Conservation (phyloP, 23 tunicate genomes). For the Ciona savignyi region DNA sequence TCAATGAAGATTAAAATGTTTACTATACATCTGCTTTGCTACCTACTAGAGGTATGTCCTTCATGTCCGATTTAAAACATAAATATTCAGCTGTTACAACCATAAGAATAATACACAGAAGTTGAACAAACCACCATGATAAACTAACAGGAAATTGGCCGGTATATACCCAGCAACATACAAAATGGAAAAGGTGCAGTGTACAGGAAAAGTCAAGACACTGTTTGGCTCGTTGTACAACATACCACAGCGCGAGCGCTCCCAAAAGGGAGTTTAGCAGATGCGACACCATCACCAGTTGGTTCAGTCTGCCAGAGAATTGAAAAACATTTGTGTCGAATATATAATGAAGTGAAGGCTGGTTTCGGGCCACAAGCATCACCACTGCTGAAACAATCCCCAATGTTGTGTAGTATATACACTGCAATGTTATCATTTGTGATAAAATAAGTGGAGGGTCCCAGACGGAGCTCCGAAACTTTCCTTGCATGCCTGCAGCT, state of each 20-base stretch:
- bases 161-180: slow-evolving; percentile 72
- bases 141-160: slow-evolving; percentile 50
- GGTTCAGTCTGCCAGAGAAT: slow-evolving; percentile 31
- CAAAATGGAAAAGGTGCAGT: slow-evolving; percentile 71
- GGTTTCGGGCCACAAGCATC: slow-evolving; percentile 31
- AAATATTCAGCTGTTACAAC: slow-evolving; percentile 78
- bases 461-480: slow-evolving; percentile 74
- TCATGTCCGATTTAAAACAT: slow-evolving; percentile 78
- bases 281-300: slow-evolving; percentile 58
- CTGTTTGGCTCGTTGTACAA: slow-evolving; percentile 82
- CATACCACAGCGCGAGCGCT: slow-evolving; percentile 80
- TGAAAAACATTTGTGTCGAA: slow-evolving; percentile 65
- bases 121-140: slow-evolving; percentile 74
- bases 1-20: too few relatives aligned
- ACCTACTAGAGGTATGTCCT: slow-evolving; percentile 88
- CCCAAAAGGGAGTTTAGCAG: slow-evolving; percentile 77
- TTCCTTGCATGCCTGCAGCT: slow-evolving; percentile 29
- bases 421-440: slow-evolving; percentile 75
- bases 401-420: slow-evolving; percentile 65
- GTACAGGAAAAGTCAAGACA: slow-evolving; percentile 88
- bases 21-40: slow-evolving; percentile 67
- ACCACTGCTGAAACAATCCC: slow-evolving; percentile 47
- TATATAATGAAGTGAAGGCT: slow-evolving; percentile 48
- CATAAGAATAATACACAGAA: slow-evolving; percentile 74
- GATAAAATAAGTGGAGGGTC: slow-evolving; percentile 72